Evolutionary conservation across 2,113 vertebrate genomes (phyloP).

Genomic region (Plotosus lineatus): DNA sequence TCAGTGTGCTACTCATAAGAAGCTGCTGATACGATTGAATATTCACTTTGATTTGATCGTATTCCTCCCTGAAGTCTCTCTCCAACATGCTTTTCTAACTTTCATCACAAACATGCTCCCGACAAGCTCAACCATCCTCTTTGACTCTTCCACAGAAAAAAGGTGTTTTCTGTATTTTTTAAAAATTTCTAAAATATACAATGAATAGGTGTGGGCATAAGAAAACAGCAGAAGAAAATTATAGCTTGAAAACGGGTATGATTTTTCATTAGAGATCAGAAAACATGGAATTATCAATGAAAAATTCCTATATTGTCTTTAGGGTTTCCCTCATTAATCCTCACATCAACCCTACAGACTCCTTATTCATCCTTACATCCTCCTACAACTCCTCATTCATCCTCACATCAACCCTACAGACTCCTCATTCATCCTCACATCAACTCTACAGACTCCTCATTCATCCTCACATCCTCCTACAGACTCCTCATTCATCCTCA

Average conservation of each 20-base stretch:
- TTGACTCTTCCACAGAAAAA: neutral
- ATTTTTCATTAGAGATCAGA: neutral
- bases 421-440: neutral
- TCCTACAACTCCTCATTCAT: no score
- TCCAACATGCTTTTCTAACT: slow-evolving; percentile 2
- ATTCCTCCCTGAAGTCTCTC: slow-evolving; percentile 7
- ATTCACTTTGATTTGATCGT: slow-evolving; percentile 40
- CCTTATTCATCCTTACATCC: neutral
- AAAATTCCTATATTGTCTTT: no score
- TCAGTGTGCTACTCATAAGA: neutral
- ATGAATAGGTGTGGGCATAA: slow-evolving; percentile 7
- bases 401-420: neutral
- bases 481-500: neutral
- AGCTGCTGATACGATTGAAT: slow-evolving; percentile 10
- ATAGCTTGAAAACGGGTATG: neutral
- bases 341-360: no score
- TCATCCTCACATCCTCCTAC: neutral
- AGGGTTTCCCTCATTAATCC: neutral
- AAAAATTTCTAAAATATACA: neutral
- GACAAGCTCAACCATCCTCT: neutral
- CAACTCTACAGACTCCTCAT: neutral
- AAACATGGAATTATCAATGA: neutral
- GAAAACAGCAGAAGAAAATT: neutral
- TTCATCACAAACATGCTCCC: neutral
- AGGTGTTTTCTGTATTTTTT: neutral